A percentile compares a stretch with the other conserved stretches of the same genome.
Evolutionary conservation across 2,797 vertebrate genomes (phyloP).

Genomic region (Pitangus sulphuratus): DNA sequence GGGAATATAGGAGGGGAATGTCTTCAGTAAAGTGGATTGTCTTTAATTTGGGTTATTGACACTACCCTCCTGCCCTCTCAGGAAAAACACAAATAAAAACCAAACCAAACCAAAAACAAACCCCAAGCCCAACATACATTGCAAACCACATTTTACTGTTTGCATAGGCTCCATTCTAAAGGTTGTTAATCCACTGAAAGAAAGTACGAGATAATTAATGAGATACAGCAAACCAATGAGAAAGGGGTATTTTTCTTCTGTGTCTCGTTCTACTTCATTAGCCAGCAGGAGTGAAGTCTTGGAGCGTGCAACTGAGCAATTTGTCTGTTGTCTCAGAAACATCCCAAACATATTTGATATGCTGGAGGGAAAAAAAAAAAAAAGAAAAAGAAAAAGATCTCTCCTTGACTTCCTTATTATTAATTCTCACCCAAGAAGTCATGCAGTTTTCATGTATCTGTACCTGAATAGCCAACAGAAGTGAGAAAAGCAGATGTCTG

Average conservation of each 20-base stretch:
- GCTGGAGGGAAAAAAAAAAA: background rate
- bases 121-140: background rate
- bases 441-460: background rate
- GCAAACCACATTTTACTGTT: background rate
- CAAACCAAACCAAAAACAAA: accelerated
- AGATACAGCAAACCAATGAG: background rate
- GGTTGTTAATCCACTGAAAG: background rate
- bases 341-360: slow-evolving; percentile 6
- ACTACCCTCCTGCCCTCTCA: background rate
- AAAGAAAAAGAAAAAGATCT: background rate
- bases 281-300: slow-evolving; percentile 21
- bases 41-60: background rate
- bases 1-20: background rate
- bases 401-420: background rate
- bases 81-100: background rate
- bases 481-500: background rate
- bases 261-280: slow-evolving; percentile 48
- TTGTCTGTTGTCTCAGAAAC: slow-evolving; percentile 45
- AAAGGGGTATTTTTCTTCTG: slow-evolving; percentile 44
- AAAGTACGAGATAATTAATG: slow-evolving; percentile 32
- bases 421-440: background rate
- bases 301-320: slow-evolving; percentile 4
- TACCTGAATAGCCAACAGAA: background rate
- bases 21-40: background rate
- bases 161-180: background rate